Percentiles rank a stretch among this genome's conserved stretches.
Evolutionary conservation across 2,888 invertebrate genomes (phyloP).

Genomic region (Rhagium mordax): DNA sequence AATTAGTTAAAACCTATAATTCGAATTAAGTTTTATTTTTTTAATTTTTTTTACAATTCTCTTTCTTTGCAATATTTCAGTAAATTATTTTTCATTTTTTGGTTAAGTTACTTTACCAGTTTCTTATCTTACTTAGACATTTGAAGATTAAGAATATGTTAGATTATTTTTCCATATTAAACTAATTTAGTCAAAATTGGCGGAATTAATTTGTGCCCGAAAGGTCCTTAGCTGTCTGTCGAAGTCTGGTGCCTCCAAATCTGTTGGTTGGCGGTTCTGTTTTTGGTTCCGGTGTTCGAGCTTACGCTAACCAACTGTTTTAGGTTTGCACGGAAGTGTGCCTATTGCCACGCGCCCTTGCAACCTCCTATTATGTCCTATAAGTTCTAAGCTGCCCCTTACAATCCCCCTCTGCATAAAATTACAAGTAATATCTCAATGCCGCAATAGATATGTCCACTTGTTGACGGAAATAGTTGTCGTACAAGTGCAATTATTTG

Average conservation of each 20-base stretch:
- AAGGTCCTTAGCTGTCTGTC: constrained; percentile 32
- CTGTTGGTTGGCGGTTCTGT: constrained; percentile 54
- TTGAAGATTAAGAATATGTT: no score
- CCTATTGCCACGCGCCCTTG: constrained; percentile 62
- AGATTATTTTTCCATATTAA: no score
- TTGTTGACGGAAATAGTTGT: not conserved
- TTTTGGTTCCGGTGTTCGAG: constrained; percentile 64
- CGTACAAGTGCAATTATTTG: not conserved
- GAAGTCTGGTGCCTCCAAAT: constrained; percentile 41
- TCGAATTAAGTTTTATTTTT: no score
- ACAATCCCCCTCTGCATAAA: not conserved
- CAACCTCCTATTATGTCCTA: constrained; percentile 40
- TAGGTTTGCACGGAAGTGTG: constrained; percentile 68
- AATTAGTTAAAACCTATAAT: no score
- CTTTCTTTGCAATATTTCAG: no score
- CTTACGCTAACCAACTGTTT: constrained; percentile 66
- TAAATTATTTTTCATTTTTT: no score
- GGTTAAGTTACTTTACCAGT: no score
- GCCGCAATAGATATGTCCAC: not conserved
- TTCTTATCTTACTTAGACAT: no score
- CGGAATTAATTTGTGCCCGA: not conserved
- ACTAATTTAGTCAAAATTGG: no score
- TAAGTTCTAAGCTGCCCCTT: constrained; percentile 32
- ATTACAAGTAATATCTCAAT: not conserved
- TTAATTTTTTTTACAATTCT: no score